Evolutionary conservation across 2,113 vertebrate species (phyloP).

Genomic region (Vulpes ferrilata): DNA sequence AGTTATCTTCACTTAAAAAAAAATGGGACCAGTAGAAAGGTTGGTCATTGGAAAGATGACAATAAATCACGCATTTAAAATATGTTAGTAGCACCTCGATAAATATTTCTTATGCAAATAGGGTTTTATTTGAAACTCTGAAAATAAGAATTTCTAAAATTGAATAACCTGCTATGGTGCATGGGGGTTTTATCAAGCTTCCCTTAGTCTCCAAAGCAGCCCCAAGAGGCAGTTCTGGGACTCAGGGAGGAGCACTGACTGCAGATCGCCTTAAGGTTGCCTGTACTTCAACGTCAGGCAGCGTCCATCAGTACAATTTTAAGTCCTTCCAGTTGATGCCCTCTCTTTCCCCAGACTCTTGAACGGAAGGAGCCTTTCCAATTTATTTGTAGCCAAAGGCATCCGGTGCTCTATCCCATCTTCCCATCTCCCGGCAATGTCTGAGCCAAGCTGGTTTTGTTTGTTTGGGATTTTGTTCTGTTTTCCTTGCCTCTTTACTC

Average conservation of each 20-base stretch:
- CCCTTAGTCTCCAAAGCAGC: neutral
- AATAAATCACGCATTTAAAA: neutral
- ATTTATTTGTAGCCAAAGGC: neutral
- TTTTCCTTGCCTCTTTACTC: neutral
- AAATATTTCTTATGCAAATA: neutral
- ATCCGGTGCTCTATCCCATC: fast-evolving
- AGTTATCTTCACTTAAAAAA: neutral
- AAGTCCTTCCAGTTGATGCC: neutral
- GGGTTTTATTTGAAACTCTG: neutral
- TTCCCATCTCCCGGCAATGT: fast-evolving
- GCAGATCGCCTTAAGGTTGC: neutral
- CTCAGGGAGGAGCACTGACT: neutral
- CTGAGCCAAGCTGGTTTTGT: fast-evolving
- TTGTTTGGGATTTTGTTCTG: too few species aligned
- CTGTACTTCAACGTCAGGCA: neutral
- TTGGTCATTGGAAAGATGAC: neutral
- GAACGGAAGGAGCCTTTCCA: neutral
- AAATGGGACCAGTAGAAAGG: neutral
- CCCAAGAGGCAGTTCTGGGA: fast-evolving
- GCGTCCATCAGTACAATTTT: neutral
- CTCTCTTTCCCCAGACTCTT: neutral
- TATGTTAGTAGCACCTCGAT: too few species aligned
- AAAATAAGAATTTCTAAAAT: neutral
- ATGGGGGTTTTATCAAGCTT: neutral
- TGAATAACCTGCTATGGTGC: neutral